Evolutionary conservation across 2,113 vertebrate genomes (phyloP).

Genomic region (Mohoua ochrocephala): DNA sequence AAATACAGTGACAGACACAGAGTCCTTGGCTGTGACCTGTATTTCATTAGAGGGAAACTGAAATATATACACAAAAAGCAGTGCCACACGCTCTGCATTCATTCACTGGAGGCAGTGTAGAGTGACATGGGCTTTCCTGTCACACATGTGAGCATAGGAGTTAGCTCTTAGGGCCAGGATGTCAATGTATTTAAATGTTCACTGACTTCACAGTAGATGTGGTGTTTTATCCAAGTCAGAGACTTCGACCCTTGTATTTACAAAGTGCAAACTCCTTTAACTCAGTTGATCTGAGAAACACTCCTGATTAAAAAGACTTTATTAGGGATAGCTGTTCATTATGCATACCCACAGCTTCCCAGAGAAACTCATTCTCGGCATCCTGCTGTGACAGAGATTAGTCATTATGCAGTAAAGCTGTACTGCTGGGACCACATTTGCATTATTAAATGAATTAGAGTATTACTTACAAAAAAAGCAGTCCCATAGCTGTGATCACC

Average conservation of each 20-base stretch:
- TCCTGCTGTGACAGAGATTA: slow-evolving; percentile 53
- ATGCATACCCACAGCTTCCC: slow-evolving; percentile 24
- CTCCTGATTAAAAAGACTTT: neutral
- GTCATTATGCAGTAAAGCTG: slow-evolving; percentile 34
- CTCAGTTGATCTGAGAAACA: slow-evolving; percentile 6
- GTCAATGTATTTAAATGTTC: neutral
- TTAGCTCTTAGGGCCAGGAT: neutral
- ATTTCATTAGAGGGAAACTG: neutral
- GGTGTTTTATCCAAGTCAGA: neutral
- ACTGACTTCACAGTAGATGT: neutral
- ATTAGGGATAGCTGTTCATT: slow-evolving; percentile 29
- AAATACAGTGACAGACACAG: neutral
- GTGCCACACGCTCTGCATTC: neutral
- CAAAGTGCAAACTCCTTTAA: slow-evolving; percentile 7
- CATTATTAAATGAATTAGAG: slow-evolving; percentile 53
- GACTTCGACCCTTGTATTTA: neutral
- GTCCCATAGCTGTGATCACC: neutral
- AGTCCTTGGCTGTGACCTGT: neutral
- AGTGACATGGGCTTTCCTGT: neutral
- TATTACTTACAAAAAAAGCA: slow-evolving; percentile 25
- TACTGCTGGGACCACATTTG: slow-evolving; percentile 41
- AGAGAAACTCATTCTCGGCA: neutral
- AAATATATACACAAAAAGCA: neutral
- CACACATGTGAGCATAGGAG: neutral
- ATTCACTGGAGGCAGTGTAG: neutral